Percentiles rank a stretch among this genome's conserved stretches.
Conservation (phyloP, 1,140 invertebrate genomes). For the Halictus rubicundus region DNA sequence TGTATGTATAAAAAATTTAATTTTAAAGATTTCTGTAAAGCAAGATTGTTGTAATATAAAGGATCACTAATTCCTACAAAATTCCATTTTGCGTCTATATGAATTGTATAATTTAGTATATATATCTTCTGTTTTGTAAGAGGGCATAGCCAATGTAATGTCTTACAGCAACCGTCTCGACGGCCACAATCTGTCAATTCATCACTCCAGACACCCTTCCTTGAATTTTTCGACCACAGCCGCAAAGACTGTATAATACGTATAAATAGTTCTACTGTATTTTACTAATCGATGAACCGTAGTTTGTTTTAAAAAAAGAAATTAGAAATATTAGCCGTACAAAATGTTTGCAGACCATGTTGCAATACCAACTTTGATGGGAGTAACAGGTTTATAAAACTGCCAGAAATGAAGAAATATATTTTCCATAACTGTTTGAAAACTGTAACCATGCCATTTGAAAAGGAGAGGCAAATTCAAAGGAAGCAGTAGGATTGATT, state of each 20-base stretch:
- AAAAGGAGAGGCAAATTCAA: background rate
- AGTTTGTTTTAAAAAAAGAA: too few species aligned
- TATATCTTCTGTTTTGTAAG: too few species aligned
- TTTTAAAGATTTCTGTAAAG: background rate
- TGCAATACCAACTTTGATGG: slow-evolving; percentile 42
- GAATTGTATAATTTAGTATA: background rate
- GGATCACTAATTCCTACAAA: background rate
- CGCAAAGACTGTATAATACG: slow-evolving; percentile 9
- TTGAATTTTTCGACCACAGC: background rate
- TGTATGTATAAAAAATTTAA: slow-evolving; percentile 10
- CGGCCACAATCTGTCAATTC: too few species aligned
- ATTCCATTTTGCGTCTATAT: background rate
- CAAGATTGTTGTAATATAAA: background rate
- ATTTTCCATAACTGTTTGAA: too few species aligned
- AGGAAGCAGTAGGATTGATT: slow-evolving; percentile 6
- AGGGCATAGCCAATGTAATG: too few species aligned
- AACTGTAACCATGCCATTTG: too few species aligned
- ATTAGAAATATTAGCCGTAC: too few species aligned
- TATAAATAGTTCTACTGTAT: background rate
- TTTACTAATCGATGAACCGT: too few species aligned
- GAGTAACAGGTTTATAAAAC: background rate
- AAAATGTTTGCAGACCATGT: slow-evolving; percentile 31
- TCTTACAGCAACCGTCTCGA: too few species aligned
- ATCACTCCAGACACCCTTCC: too few species aligned
- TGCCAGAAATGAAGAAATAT: background rate